A percentile compares a stretch with the other conserved stretches of the same genome.
Conservation (phyloP, 2,797 vertebrate genomes). For the Hozukius guyotensis region DNA sequence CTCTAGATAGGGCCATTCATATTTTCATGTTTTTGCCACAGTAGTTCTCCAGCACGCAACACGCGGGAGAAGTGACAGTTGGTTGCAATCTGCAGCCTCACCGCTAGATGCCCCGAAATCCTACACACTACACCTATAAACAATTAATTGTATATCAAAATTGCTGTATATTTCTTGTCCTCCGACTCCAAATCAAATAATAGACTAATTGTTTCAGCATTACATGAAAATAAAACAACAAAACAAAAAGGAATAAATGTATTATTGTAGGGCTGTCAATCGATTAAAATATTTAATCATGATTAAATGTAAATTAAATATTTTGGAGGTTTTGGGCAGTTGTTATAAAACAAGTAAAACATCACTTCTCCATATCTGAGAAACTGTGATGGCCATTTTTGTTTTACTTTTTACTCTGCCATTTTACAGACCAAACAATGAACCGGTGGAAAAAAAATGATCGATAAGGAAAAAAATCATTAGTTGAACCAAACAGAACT, state of each 20-base stretch:
- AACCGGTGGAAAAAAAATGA: neutral
- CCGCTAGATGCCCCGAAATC: too few relatives aligned
- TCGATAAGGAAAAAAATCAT: neutral
- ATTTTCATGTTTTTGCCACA: too few relatives aligned
- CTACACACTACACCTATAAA: neutral
- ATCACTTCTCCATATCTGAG: neutral
- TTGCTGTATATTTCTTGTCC: neutral
- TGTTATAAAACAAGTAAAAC: neutral
- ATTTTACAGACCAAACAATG: neutral
- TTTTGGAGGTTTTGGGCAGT: neutral
- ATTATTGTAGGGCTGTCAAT: neutral
- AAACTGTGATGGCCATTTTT: neutral
- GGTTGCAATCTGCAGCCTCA: too few relatives aligned
- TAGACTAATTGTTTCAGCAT: neutral
- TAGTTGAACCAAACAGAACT: constrained; percentile 9
- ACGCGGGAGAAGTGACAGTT: too few relatives aligned
- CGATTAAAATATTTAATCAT: too few relatives aligned
- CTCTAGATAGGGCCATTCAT: too few relatives aligned
- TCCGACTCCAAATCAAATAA: neutral
- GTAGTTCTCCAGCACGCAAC: too few relatives aligned
- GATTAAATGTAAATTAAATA: neutral
- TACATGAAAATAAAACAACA: neutral
- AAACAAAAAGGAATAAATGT: neutral
- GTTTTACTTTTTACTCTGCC: neutral
- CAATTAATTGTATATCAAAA: neutral